Base-by-base conservation (phyloP, 2,797 vertebrate genomes). In the Gila robusta region DNA sequence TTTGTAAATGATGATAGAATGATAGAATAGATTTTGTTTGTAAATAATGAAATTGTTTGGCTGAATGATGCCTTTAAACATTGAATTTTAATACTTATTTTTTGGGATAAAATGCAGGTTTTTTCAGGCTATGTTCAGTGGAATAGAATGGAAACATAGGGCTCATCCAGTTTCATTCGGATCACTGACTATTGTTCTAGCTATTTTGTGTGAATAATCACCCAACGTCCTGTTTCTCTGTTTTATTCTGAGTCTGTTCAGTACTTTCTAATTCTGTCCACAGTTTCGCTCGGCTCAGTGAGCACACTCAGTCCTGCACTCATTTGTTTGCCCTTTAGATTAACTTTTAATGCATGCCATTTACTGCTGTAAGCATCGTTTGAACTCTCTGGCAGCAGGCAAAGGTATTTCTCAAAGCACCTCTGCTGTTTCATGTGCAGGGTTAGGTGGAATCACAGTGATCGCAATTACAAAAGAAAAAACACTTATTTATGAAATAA, bases 271-370 rank as follows among this genome's bases (percentile, higher is more conserved):
- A 67, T 28, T 28, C 9, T 49, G 54, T 77, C 79, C 47, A 69
- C 44, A 35, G 23, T 79, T 83, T 78, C 2, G 2, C 54, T 54
- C 26, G 0, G 39, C 37, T 79, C 49, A 64, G 67, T 56, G 54
- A n/a, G 66, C n/a, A 79, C 76, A 85, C 70, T 2, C 37, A 80
- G 37, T 73, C 77, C 74, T 66, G 39, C 69, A 76, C 70, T 47
- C 73, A 44, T 79, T 77, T 81, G 74, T 84, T 23, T 82, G 66
- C 84, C 87, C 78, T 91, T 59, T 64, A 82, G 81, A 91, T 92
- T 90, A 91, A 90, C 78, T 70, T 90, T 93, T 91, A 59, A 90
- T 92, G 87, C 56, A n/a, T 85, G 69, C 81, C 81, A 85, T 86
- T 81, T 74, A 82, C 59, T 54, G 59, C 32, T 79, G 14, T 84